Percentiles rank a stretch among this genome's conserved stretches.
phyloP scores from a whole-genome alignment of 1,140 invertebrate species.

The Trachymyrmex cornetzi region DNA sequence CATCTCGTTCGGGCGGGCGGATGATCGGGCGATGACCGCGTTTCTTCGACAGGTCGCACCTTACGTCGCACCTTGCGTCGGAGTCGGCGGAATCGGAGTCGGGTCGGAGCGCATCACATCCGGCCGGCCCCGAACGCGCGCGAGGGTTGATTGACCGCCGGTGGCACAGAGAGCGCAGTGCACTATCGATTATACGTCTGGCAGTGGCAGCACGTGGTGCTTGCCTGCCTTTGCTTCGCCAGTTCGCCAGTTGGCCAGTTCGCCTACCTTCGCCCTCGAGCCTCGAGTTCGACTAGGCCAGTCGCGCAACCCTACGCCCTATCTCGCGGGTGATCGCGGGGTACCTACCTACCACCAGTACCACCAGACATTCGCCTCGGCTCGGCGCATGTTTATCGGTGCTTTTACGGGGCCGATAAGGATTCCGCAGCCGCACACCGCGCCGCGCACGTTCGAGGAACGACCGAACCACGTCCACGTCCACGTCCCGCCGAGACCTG shows the following conservation, averaged over 20 bases:
- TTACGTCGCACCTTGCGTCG: slow-evolving; percentile 68
- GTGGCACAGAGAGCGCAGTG: slow-evolving; percentile 82
- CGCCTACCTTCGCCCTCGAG: no score
- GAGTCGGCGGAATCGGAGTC: no score
- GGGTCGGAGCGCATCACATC: slow-evolving; percentile 72
- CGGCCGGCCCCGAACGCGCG: slow-evolving; percentile 81
- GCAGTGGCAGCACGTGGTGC: slow-evolving; percentile 82
- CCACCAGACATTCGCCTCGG: slow-evolving; percentile 27
- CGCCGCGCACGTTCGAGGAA: background rate
- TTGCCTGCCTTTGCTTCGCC: slow-evolving; percentile 63
- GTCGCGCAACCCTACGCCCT: slow-evolving; percentile 55
- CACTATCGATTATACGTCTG: slow-evolving; percentile 83
- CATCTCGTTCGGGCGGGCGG: background rate
- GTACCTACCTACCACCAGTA: no score
- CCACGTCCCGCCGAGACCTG: background rate
- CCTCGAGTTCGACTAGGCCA: slow-evolving; percentile 65
- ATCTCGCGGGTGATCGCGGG: slow-evolving; percentile 27
- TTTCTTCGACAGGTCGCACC: slow-evolving; percentile 41
- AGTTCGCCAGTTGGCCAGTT: no score
- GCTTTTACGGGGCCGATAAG: slow-evolving; percentile 44
- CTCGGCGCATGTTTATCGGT: slow-evolving; percentile 54
- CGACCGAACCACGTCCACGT: background rate
- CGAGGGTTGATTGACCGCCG: slow-evolving; percentile 84
- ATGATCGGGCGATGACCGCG: slow-evolving; percentile 31
- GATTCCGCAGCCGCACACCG: slow-evolving; percentile 1